Base-by-base conservation (phyloP, 2,888 invertebrate genomes). In the Caenorhabditis doughertyi region DNA sequence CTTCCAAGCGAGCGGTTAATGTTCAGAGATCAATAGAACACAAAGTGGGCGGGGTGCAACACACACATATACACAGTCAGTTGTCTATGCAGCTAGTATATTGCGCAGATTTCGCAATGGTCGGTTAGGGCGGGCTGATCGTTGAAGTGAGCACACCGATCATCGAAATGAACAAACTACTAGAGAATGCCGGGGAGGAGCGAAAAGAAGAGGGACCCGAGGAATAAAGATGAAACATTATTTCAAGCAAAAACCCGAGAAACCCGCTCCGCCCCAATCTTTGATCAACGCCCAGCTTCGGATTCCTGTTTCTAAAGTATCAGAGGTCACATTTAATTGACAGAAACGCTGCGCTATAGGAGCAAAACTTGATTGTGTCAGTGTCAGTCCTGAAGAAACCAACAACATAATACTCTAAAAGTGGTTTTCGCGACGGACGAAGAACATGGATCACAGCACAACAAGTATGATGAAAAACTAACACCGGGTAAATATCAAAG, bases 11-110 rank as follows among this genome's bases (percentile, higher is more conserved):
- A 82, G 82, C 82, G 82, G 82, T 82, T 83, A 79, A 83, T 83
- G 82, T 83, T 83, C 82, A 83, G 67, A 83, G 82, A 83, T 83
- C 82, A 83, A 74, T 79, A 83, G 79, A 83, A 83, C 79, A 81
- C 81, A 70, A 81, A 77, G 70, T 82, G 64, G 81, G 81, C 81
- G 81, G 64, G 56, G 23, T n/a, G 51, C 51, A 35, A 47, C 23
- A 64, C 64, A 62, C 60, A 62, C 49, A 49, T 29, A 62, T 21
- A 76, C 77, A 77, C 77, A 77, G 77, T 68, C 68, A 77, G 77
- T 77, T 68, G 77, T 77, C 77, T 77, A 77, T 68, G 68, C 18
- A 77, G 77, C 68, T 68, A 68, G 74, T 58, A 49, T 65, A 47
- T 68, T 60, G 76, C 67, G 76, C 67, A 44, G 51, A 76, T 60